These are phyloP conservation scores for Cuculus canorus DNA, from an alignment of 2,797 vertebrate genomes.

Conservation along the genomic window DNA sequence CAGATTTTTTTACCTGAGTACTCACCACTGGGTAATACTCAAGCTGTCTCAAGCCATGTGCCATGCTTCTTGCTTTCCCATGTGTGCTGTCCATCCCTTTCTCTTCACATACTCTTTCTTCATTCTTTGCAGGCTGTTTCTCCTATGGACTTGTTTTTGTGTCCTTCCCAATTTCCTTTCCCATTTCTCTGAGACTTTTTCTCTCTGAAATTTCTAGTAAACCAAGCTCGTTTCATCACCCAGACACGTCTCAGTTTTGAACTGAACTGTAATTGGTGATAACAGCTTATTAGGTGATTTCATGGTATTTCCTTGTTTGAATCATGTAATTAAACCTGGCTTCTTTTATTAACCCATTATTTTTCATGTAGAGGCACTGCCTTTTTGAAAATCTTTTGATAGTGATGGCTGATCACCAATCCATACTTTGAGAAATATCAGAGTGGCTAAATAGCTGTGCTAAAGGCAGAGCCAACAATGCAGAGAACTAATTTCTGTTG, in stretches of 20 bases:
- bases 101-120: background rate
- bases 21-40: background rate
- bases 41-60: background rate
- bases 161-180: background rate
- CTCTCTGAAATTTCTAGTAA: background rate
- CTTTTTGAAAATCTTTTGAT: background rate
- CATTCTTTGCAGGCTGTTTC: background rate
- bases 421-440: background rate
- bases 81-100: background rate
- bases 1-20: background rate
- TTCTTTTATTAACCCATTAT: background rate
- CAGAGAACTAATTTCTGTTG: conserved; percentile 1
- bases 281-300: background rate
- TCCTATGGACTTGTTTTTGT: background rate
- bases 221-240: background rate
- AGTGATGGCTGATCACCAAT: background rate
- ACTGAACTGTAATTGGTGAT: background rate
- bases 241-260: background rate
- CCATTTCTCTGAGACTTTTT: background rate
- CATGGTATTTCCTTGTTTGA: background rate
- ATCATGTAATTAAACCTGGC: conserved; percentile 1
- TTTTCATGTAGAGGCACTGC: background rate
- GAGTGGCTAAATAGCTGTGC: background rate
- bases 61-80: background rate
- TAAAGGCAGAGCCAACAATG: conserved; percentile 2